Percentiles rank a stretch among this genome's conserved stretches.
Conservation (phyloP, 2,113 vertebrate genomes). For the Protobothrops mucrosquamatus region DNA sequence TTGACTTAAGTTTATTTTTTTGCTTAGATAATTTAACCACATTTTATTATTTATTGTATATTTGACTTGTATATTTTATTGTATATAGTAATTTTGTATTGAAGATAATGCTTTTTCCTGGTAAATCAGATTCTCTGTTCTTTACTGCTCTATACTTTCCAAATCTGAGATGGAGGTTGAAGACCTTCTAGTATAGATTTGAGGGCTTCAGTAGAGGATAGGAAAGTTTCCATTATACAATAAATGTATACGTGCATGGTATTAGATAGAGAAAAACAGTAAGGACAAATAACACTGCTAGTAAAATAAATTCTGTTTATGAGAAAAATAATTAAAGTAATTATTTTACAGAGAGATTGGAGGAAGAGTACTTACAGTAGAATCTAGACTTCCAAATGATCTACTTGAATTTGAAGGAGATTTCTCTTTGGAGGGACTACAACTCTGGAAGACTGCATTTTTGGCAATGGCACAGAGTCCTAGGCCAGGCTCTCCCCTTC, state of each 20-base stretch:
- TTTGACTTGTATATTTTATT: background rate
- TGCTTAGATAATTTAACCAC: background rate
- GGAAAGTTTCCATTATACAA: background rate
- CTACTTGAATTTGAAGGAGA: slow-evolving; percentile 90
- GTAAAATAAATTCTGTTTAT: slow-evolving; percentile 20
- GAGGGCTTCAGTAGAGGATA: background rate
- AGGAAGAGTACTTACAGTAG: slow-evolving; percentile 83
- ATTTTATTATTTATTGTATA: background rate
- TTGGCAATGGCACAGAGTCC: slow-evolving; percentile 87
- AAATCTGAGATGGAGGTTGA: background rate
- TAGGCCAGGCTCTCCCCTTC: slow-evolving; percentile 71
- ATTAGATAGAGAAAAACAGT: background rate
- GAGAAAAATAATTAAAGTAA: slow-evolving; percentile 48
- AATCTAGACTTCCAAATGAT: slow-evolving; percentile 85
- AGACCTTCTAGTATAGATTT: background rate
- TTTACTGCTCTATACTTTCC: background rate
- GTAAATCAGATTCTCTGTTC: background rate
- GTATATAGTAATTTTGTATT: background rate
- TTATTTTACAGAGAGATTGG: slow-evolving; percentile 84
- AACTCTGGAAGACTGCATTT: slow-evolving; percentile 95
- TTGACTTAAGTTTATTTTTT: background rate
- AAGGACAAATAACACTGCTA: background rate
- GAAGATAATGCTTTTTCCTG: background rate
- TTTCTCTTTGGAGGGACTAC: slow-evolving; percentile 89
- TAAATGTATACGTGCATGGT: background rate